Percentiles rank a stretch among this genome's conserved stretches.
Conservation (phyloP, 2,113 vertebrate genomes). For the Onychorhynchus coronatus region DNA sequence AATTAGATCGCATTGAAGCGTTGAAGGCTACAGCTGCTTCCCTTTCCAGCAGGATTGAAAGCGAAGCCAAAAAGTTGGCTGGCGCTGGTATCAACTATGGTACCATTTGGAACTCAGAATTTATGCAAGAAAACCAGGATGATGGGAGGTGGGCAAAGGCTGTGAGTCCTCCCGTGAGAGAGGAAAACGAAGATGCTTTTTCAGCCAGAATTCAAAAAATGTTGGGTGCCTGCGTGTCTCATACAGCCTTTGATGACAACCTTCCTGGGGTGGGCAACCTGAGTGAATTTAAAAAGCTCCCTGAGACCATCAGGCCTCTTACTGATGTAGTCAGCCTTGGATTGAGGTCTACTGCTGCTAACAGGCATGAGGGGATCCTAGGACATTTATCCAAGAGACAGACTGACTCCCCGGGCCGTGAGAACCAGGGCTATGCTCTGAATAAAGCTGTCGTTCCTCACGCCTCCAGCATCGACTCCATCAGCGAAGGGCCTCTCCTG, state of each 20-base stretch:
- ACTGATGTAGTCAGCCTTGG: conserved; percentile 56
- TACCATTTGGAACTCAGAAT: conserved; percentile 64
- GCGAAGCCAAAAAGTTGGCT: conserved; percentile 87
- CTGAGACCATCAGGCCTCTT: conserved; percentile 71
- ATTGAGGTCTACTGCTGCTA: conserved; percentile 49
- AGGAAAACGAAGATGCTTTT: conserved; percentile 74
- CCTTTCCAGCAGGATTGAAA: conserved; percentile 91
- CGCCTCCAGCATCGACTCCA: conserved; percentile 83
- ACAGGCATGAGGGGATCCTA: conserved; percentile 55
- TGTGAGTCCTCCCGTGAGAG: conserved; percentile 79
- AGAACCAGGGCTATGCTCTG: conserved; percentile 29
- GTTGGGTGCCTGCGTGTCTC: conserved; percentile 74
- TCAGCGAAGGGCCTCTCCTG: conserved; percentile 89
- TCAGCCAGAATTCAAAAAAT: conserved; percentile 79
- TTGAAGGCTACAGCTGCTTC: conserved; percentile 92
- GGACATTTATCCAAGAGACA: conserved; percentile 64
- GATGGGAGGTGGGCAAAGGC: conserved; percentile 71
- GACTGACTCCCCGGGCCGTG: conserved; percentile 1
- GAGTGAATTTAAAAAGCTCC: conserved; percentile 77
- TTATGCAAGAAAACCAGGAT: conserved; percentile 51
- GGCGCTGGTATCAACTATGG: conserved; percentile 81
- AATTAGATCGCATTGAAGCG: conserved; percentile 86
- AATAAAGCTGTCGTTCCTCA: conserved; percentile 48
- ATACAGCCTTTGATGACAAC: conserved; percentile 75
- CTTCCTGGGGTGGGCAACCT: conserved; percentile 84